Evolutionary conservation across 2,113 vertebrate genomes (phyloP), one percentile per base, ranked within the genome.

Genomic region (Nettapus auritus): DNA sequence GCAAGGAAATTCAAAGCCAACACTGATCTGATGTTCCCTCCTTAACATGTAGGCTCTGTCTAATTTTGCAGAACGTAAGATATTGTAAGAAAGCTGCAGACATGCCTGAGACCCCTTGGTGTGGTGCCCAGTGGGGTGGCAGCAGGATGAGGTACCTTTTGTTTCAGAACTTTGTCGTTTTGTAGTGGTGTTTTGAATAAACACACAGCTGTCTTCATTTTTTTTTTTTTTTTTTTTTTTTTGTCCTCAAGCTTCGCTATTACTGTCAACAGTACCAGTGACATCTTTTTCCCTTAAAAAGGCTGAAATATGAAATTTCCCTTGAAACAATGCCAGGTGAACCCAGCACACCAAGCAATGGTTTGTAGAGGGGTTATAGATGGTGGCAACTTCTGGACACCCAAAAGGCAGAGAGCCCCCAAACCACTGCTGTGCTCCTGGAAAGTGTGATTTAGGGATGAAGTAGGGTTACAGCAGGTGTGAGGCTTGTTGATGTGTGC

Each of bases 1-100:
- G 96, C 95, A 89, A 93, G 85, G 87, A 31, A 96, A 96, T 97
- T 97, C 97, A 97, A 97, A 96, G 96, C 92, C 69, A 74, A 3
- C 26, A 0, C 86, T 88, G 90, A 87, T 94, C 89, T 85, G 88
- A 82, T 29, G 84, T 85, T 94, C 79, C 90, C 78, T 89, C 89
- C 94, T 96, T 96, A 95, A 82, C 89, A 92, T 20, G 2, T 63
- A 44, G 79, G 82, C 90, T 89, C 90, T 89, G 86, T 57, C 86
- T 96, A 95, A 93, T 96, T 93, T 93, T 69, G 63, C 78, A 78
- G 89, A 94, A 93, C 82, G 74, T 66, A 40, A 88, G 84, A 81
- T 56, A 52, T 16, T 85, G 84, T 56, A 31, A 89, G 86, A 53
- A 94, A 94, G 95, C 82, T 75, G 81, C 74, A 95, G 82, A 48